Conservation (phyloP, 2,888 invertebrate species). For the Epinotia bilunana region DNA sequence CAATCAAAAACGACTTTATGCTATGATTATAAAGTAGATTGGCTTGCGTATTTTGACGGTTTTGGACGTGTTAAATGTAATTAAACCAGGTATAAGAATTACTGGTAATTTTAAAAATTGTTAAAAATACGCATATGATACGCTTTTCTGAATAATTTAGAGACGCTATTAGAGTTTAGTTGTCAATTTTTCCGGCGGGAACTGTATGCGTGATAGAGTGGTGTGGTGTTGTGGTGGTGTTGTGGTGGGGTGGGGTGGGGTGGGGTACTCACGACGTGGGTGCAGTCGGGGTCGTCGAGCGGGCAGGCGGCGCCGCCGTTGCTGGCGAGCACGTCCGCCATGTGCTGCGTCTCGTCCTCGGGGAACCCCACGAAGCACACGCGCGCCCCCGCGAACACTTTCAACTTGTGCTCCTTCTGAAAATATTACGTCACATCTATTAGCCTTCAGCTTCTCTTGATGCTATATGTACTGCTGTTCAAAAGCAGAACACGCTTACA, state of each 20-base stretch:
- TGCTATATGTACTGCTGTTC: background rate
- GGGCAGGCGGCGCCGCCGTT: slow-evolving; percentile 93
- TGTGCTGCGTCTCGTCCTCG: slow-evolving; percentile 94
- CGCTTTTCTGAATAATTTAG: background rate
- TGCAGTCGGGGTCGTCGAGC: slow-evolving; percentile 92
- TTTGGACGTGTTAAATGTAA: no score
- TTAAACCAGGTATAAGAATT: no score
- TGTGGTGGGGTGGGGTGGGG: background rate
- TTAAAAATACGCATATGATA: no score
- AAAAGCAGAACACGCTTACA: background rate
- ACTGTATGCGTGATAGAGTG: background rate
- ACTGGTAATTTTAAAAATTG: no score
- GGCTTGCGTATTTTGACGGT: no score
- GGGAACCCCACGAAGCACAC: slow-evolving; percentile 96
- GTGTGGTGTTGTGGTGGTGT: background rate
- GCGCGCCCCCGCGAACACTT: slow-evolving; percentile 94
- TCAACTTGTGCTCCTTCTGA: slow-evolving; percentile 89
- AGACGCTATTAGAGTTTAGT: background rate
- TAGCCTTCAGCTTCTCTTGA: background rate
- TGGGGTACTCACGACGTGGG: slow-evolving; percentile 92
- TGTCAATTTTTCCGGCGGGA: background rate
- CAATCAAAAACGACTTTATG: no score
- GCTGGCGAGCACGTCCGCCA: slow-evolving; percentile 94
- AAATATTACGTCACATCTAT: background rate
- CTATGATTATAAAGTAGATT: no score